Conservation (phyloP, 2,113 vertebrate genomes). For the Condylura cristata region DNA sequence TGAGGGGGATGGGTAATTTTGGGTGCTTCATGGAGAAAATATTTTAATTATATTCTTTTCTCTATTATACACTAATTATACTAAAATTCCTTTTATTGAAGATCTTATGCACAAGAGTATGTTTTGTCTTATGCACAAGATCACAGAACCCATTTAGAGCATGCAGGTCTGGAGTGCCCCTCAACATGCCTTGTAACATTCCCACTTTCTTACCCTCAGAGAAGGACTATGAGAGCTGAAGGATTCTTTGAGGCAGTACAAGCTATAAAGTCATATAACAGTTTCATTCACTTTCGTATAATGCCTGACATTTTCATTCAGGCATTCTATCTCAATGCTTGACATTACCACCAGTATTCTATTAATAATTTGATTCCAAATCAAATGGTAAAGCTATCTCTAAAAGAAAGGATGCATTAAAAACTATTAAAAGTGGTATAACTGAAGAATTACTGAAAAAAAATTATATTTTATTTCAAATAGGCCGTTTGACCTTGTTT, state of each 20-base stretch:
- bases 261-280: not conserved
- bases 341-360: not conserved
- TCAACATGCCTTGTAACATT: too few relatives aligned
- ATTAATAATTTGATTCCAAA: not conserved
- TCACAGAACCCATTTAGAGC: too few relatives aligned
- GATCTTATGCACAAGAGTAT: too few relatives aligned
- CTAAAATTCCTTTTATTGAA: too few relatives aligned
- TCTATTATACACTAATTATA: too few relatives aligned
- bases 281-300: not conserved
- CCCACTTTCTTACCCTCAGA: not conserved
- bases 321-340: too few relatives aligned
- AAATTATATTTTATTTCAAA: not conserved
- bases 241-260: not conserved
- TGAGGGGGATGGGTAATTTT: too few relatives aligned
- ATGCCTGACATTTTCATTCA: constrained; percentile 8
- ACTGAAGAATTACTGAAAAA: not conserved
- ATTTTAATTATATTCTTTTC: too few relatives aligned
- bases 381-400: not conserved
- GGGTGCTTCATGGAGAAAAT: too few relatives aligned
- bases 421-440: not conserved
- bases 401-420: constrained; percentile 24
- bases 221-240: not conserved
- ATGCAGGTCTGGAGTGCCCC: too few relatives aligned
- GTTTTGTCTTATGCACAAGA: too few relatives aligned
- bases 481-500: not conserved